Evolutionary conservation across 2,797 vertebrate genomes (phyloP).

Genomic region (Leptodactylus fallax): DNA sequence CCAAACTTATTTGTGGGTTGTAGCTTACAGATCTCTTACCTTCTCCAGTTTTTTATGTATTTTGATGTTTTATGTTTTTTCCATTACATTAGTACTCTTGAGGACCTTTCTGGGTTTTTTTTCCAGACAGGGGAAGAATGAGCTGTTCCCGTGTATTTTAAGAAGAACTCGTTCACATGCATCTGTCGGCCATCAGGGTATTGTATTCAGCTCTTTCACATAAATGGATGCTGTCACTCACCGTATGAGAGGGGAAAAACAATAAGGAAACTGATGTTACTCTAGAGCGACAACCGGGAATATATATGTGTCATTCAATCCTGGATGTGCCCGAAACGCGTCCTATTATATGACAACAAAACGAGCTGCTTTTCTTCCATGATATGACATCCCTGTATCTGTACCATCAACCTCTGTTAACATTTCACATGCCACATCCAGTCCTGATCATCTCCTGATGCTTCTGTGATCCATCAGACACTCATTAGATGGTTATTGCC

Average conservation of each 20-base stretch:
- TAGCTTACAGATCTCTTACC: not conserved
- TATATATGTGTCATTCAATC: constrained; percentile 49
- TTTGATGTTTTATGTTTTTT: constrained; percentile 1
- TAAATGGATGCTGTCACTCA: constrained; percentile 48
- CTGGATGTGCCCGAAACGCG: not conserved
- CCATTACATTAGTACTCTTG: not conserved
- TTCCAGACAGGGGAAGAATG: not conserved
- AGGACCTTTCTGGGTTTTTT: not conserved
- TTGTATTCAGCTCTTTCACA: constrained; percentile 12
- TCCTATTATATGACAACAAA: constrained; percentile 49
- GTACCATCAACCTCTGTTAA: not conserved
- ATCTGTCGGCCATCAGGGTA: not conserved
- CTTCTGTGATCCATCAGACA: not conserved
- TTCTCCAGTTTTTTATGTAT: not conserved
- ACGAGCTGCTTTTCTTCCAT: not conserved
- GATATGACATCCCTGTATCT: not conserved
- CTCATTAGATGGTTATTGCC: not conserved
- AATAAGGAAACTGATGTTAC: constrained; percentile 36
- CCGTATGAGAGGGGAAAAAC: not conserved
- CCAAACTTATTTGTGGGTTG: too few relatives aligned
- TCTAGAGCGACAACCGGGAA: constrained; percentile 31
- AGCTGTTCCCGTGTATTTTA: not conserved
- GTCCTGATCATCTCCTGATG: not conserved
- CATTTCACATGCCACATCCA: not conserved
- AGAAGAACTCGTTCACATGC: not conserved